Evolutionary conservation across 2,888 invertebrate genomes (phyloP).

Genomic region (Barypeithes pellucidus): DNA sequence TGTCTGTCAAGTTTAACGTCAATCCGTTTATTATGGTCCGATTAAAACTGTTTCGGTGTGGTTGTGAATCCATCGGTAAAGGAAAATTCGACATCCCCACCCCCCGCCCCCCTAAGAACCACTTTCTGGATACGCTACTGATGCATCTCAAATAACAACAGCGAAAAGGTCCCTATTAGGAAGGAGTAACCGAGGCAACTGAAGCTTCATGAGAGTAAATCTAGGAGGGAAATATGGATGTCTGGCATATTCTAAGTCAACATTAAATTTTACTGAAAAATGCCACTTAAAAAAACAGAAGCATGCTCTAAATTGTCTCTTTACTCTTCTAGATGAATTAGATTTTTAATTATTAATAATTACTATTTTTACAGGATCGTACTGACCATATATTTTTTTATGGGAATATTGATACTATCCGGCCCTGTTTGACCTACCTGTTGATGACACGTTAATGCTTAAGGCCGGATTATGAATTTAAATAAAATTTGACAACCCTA

Average conservation of each 20-base stretch:
- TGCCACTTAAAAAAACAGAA: constrained; percentile 35
- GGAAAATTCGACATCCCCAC: too few relatives aligned
- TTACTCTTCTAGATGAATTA: too few relatives aligned
- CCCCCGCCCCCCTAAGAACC: too few relatives aligned
- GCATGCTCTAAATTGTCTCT: neutral
- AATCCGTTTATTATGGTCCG: too few relatives aligned
- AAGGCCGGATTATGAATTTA: constrained; percentile 20
- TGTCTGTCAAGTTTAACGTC: too few relatives aligned
- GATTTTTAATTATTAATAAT: too few relatives aligned
- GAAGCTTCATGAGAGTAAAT: constrained; percentile 45
- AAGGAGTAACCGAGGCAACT: constrained; percentile 66
- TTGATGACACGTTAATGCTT: constrained; percentile 33
- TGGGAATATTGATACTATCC: neutral
- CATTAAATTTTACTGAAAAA: constrained; percentile 34
- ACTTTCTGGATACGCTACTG: constrained; percentile 42
- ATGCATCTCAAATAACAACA: constrained; percentile 66
- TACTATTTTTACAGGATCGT: too few relatives aligned
- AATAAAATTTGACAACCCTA: constrained; percentile 33
- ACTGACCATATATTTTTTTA: too few relatives aligned
- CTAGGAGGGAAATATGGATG: constrained; percentile 50
- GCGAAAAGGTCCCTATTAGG: constrained; percentile 66
- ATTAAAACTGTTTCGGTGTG: too few relatives aligned
- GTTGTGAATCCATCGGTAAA: too few relatives aligned
- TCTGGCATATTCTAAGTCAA: constrained; percentile 35
- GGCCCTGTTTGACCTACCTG: constrained; percentile 12